Evolutionary conservation across 92 coral and sea anemone species (phyloP).

Genomic region (Chrysogorgia sp.): DNA sequence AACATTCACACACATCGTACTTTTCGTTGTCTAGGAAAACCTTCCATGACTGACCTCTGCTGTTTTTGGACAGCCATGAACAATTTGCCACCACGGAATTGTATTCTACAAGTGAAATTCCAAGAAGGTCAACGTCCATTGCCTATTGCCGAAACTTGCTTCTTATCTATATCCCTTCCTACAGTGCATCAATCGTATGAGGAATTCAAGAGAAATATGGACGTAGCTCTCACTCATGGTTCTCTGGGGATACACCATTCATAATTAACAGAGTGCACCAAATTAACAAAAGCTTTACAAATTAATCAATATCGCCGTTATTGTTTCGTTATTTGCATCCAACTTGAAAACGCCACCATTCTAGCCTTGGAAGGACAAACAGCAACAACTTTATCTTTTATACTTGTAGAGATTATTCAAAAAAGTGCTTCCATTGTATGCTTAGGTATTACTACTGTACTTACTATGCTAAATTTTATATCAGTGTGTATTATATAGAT

Average conservation of each 20-base stretch:
- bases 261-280: constrained; percentile 26
- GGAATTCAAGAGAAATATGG: constrained; percentile 46
- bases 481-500: too few species aligned
- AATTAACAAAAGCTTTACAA: too few species aligned
- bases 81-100: constrained; percentile 31
- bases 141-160: constrained; percentile 52
- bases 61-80: constrained; percentile 46
- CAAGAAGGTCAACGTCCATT: constrained; percentile 23
- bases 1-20: too few species aligned
- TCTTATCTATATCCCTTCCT: constrained; percentile 34
- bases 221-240: constrained; percentile 50
- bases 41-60: constrained; percentile 34
- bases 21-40: constrained; percentile 25
- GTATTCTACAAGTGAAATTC: constrained; percentile 32
- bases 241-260: constrained; percentile 34
- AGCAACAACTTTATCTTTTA: too few species aligned
- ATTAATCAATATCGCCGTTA: too few species aligned
- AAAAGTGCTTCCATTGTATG: too few species aligned
- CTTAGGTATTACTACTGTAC: too few species aligned
- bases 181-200: constrained; percentile 35
- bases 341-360: too few species aligned
- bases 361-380: too few species aligned
- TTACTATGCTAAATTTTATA: too few species aligned
- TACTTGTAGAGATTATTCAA: too few species aligned
- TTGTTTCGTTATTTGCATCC: too few species aligned